These are phyloP conservation scores for Deilephila porcellus DNA, from an alignment of 2,888 invertebrate genomes.

Conservation along the genomic window DNA sequence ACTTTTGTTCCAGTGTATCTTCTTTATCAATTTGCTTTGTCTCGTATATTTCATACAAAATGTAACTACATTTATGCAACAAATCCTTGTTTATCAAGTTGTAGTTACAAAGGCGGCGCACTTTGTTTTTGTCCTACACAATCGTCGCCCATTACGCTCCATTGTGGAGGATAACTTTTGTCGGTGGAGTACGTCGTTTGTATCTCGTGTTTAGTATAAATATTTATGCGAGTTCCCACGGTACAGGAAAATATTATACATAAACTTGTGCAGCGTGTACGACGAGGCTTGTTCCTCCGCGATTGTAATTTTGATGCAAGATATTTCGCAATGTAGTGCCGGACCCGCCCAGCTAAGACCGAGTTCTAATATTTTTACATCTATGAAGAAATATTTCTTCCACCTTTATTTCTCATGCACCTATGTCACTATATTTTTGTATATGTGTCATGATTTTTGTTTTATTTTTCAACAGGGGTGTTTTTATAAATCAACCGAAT, in stretches of 20 bases:
- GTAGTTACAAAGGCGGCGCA: slow-evolving; percentile 20
- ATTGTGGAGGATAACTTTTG: slow-evolving; percentile 27
- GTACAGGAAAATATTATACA: slow-evolving; percentile 15
- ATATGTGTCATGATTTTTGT: no score
- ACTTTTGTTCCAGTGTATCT: background rate
- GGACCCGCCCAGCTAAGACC: background rate
- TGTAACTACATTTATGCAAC: background rate
- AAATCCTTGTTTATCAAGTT: slow-evolving; percentile 17
- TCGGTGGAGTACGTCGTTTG: slow-evolving; percentile 19
- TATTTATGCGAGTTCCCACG: slow-evolving; percentile 24
- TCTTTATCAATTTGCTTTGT: background rate
- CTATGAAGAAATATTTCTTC: no score
- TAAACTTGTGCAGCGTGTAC: background rate
- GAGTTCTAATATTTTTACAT: background rate
- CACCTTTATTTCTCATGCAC: no score
- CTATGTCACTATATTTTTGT: no score
- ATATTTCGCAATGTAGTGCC: background rate
- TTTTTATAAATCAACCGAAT: no score
- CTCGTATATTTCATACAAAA: background rate
- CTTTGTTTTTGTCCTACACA: slow-evolving; percentile 20
- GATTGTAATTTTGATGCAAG: background rate
- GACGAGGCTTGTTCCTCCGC: background rate
- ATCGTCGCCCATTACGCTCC: slow-evolving; percentile 22
- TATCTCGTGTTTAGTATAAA: slow-evolving; percentile 18
- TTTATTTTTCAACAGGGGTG: no score